Percentiles rank a stretch among this genome's conserved stretches.
Evolutionary conservation across 2,888 invertebrate genomes (phyloP).

Genomic region (Podabrus alpinus): DNA sequence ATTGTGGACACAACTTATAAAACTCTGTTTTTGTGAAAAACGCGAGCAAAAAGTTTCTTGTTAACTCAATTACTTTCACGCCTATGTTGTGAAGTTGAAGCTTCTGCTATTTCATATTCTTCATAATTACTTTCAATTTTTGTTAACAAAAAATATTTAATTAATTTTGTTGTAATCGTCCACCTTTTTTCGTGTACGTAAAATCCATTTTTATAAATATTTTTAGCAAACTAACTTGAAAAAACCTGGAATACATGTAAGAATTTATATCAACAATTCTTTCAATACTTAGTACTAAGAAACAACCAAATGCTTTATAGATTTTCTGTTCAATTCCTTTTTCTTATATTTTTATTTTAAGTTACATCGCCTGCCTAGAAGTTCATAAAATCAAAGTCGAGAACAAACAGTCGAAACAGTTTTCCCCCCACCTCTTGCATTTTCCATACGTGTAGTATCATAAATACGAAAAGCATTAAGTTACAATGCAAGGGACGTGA

Average conservation of each 20-base stretch:
- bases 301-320: conserved; percentile 9
- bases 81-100: conserved; percentile 30
- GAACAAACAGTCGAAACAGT: background rate
- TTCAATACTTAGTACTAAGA: background rate
- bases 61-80: conserved; percentile 42
- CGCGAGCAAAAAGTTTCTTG: conserved; percentile 39
- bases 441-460: background rate
- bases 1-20: conserved; percentile 42
- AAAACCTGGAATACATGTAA: background rate
- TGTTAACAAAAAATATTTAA: background rate
- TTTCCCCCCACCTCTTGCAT: background rate
- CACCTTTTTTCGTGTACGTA: background rate
- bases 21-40: conserved; percentile 33
- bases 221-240: no score
- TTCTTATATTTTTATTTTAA: conserved; percentile 13
- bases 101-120: conserved; percentile 29
- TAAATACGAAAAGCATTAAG: background rate
- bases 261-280: background rate
- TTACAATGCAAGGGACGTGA: background rate
- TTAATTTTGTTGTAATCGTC: background rate
- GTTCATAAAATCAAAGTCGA: conserved; percentile 28
- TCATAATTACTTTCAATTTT: background rate
- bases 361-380: conserved; percentile 22
- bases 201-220: background rate
- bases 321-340: conserved; percentile 11